Evolutionary conservation across 1,140 invertebrate species (phyloP).

Genomic region (Listronotus oregonensis): DNA sequence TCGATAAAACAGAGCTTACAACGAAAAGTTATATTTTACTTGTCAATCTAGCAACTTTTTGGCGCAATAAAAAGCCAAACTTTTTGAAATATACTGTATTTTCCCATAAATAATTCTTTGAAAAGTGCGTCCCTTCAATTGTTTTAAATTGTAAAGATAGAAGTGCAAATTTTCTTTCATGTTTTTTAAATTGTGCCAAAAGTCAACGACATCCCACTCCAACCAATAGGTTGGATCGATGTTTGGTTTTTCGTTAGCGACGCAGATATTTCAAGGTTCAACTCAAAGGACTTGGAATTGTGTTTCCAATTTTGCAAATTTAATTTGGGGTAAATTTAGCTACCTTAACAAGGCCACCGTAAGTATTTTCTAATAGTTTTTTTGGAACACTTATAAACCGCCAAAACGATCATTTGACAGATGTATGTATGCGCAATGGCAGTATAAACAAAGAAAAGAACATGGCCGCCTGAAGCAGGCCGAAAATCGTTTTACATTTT

Average conservation of each 20-base stretch:
- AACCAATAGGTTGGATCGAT: constrained; percentile 63
- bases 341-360: constrained; percentile 61
- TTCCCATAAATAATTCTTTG: no score
- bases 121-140: no score
- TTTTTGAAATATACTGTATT: no score
- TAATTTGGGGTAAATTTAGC: constrained; percentile 64
- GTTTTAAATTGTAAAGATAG: no score
- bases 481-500: constrained; percentile 2
- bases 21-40: no score
- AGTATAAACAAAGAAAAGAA: constrained; percentile 29
- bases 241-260: constrained; percentile 65
- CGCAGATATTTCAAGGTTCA: constrained; percentile 64
- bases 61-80: no score
- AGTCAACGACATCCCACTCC: constrained; percentile 43
- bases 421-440: constrained; percentile 21
- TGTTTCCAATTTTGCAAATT: constrained; percentile 61
- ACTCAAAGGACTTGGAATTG: constrained; percentile 67
- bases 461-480: constrained; percentile 20
- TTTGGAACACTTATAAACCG: constrained; percentile 15
- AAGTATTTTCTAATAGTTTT: constrained; percentile 64
- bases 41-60: no score
- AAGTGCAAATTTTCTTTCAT: constrained; percentile 43
- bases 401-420: constrained; percentile 26
- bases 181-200: constrained; percentile 39
- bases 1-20: no score